Percentiles rank a stretch among this genome's conserved stretches.
These are phyloP conservation scores for Heliconius cydno DNA, from an alignment of 2,888 invertebrate species.

Conservation along the genomic window DNA sequence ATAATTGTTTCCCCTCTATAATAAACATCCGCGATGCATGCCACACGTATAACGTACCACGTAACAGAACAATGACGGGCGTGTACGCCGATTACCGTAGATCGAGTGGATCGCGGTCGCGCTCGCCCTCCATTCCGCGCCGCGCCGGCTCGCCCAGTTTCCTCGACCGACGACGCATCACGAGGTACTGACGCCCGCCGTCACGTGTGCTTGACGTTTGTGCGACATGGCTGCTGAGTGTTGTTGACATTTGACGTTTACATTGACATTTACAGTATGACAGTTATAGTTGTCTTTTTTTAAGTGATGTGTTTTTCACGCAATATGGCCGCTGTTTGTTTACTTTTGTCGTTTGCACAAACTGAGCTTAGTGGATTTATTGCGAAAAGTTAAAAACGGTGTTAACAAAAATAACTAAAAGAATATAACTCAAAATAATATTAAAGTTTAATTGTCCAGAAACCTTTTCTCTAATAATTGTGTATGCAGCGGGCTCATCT, in stretches of 20 bases:
- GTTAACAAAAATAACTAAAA: no score
- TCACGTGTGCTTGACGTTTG: slow-evolving; percentile 26
- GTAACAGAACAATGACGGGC: slow-evolving; percentile 78
- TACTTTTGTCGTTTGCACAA: neutral
- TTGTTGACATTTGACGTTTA: neutral
- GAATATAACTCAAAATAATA: no score
- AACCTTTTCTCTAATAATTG: no score
- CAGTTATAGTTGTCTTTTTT: neutral
- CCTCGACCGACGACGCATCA: slow-evolving; percentile 95
- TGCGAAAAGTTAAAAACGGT: no score
- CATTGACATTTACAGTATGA: neutral
- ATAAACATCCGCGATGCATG: slow-evolving; percentile 48
- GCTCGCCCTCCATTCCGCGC: slow-evolving; percentile 95
- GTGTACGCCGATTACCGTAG: slow-evolving; percentile 82
- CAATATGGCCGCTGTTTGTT: neutral
- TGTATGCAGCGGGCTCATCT: no score
- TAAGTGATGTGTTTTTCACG: no score
- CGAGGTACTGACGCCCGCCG: slow-evolving; percentile 87
- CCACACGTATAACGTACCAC: slow-evolving; percentile 32
- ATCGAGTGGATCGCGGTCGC: slow-evolving; percentile 77
- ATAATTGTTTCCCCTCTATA: slow-evolving; percentile 47
- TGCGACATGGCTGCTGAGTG: slow-evolving; percentile 14
- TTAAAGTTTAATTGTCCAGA: no score
- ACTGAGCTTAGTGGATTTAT: neutral
- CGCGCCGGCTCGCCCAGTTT: slow-evolving; percentile 97